phyloP scores from a whole-genome alignment of 2,888 invertebrate species.

The Patella pellucida region DNA sequence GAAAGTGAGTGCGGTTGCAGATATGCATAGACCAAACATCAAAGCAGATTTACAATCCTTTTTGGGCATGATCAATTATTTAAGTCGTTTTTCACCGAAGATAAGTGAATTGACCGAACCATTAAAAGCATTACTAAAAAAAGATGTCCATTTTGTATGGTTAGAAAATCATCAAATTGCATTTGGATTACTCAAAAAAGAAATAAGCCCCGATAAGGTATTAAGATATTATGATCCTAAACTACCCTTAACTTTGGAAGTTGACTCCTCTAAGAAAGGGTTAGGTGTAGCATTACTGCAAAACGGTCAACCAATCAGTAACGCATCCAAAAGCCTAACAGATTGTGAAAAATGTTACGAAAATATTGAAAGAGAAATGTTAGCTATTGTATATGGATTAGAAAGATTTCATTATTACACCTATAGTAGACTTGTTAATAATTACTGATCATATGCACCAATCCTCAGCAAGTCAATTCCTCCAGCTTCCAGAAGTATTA shows the following conservation, averaged over 20 bases:
- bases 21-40: conserved; percentile 27
- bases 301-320: conserved; percentile 39
- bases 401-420: too few species aligned
- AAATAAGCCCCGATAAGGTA: background rate
- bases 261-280: conserved; percentile 42
- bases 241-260: conserved; percentile 39
- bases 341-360: conserved; percentile 3
- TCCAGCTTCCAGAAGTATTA: too few species aligned
- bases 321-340: conserved; percentile 41
- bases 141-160: conserved; percentile 31
- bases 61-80: conserved; percentile 31
- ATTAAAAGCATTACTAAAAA: conserved; percentile 32
- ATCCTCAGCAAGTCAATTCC: too few species aligned
- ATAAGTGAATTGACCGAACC: conserved; percentile 20
- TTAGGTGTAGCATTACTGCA: conserved; percentile 45
- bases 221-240: conserved; percentile 26
- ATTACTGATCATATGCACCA: conserved; percentile 8
- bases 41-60: conserved; percentile 34
- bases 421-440: background rate
- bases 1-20: background rate
- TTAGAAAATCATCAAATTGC: conserved; percentile 19
- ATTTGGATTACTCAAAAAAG: conserved; percentile 23
- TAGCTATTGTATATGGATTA: conserved; percentile 1
- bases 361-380: too few species aligned
- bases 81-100: conserved; percentile 26